Conservation (phyloP, 2,113 vertebrate species). For the Poeciliopsis prolifica region DNA sequence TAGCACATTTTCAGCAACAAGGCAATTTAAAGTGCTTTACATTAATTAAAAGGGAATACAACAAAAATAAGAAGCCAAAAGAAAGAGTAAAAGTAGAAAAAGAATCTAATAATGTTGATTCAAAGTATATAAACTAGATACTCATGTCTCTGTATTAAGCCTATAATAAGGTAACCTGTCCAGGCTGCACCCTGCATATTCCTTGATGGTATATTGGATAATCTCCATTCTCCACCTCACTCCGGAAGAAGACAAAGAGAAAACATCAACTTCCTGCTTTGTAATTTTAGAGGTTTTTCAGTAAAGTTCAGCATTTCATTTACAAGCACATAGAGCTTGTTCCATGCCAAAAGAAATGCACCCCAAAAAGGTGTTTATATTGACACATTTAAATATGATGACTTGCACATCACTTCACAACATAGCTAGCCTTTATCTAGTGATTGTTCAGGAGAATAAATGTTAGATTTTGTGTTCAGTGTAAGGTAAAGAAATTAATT, state of each 20-base stretch:
- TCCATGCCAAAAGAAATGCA: neutral
- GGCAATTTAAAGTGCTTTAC: no score
- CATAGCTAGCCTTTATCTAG: neutral
- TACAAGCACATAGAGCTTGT: neutral
- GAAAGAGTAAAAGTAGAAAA: no score
- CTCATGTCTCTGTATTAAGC: no score
- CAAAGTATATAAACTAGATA: no score
- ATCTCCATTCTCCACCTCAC: neutral
- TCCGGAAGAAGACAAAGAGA: neutral
- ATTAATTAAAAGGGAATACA: no score
- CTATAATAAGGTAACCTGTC: no score
- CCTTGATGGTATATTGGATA: no score
- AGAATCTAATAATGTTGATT: no score
- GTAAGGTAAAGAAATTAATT: constrained; percentile 5
- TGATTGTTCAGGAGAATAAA: neutral
- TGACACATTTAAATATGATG: neutral
- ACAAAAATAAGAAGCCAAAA: no score
- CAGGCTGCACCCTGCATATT: no score
- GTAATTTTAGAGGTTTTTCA: neutral
- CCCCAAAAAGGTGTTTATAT: neutral
- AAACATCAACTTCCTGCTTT: neutral
- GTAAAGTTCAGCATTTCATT: neutral
- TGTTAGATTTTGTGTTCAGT: constrained; percentile 5
- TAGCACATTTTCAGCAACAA: no score
- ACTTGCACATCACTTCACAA: neutral